Conservation (phyloP, 1,140 invertebrate species). For the Trissolcus basalis region DNA sequence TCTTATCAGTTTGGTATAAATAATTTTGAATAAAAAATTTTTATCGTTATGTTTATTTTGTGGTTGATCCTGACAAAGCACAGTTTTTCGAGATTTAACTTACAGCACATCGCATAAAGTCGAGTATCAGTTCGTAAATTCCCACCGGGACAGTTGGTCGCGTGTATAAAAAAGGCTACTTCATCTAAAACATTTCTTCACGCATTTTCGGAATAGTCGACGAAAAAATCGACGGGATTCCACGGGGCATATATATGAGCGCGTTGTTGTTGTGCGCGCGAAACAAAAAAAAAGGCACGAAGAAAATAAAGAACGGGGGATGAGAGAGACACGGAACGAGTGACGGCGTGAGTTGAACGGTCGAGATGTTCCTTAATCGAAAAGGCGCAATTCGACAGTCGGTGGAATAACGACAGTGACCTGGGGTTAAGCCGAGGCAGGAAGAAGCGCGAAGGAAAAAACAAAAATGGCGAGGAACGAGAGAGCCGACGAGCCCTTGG, state of each 20-base stretch:
- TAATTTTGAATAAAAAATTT: too few species aligned
- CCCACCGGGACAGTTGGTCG: not conserved
- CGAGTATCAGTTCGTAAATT: constrained; percentile 3
- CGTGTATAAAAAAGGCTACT: constrained; percentile 6
- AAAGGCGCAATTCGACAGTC: constrained; percentile 60
- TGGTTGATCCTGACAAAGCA: too few species aligned
- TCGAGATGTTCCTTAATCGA: constrained; percentile 56
- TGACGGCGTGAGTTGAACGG: constrained; percentile 30
- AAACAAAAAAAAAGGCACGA: constrained; percentile 21
- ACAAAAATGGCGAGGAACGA: constrained; percentile 37
- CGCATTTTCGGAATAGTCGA: constrained; percentile 28
- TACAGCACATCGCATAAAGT: too few species aligned
- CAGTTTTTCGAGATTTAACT: too few species aligned
- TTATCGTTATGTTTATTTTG: too few species aligned
- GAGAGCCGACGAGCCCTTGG: constrained; percentile 62
- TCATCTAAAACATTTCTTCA: constrained; percentile 17
- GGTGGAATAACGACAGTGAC: constrained; percentile 58
- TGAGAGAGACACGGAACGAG: constrained; percentile 4
- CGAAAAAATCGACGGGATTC: constrained; percentile 40
- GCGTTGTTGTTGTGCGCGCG: constrained; percentile 6
- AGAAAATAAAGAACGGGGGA: constrained; percentile 15
- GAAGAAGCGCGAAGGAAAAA: constrained; percentile 36
- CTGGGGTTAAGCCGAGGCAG: constrained; percentile 50
- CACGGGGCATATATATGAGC: constrained; percentile 18
- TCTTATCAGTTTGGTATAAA: too few species aligned